phyloP scores from a whole-genome alignment of 2,888 invertebrate genomes.

The Gibbula magus region DNA sequence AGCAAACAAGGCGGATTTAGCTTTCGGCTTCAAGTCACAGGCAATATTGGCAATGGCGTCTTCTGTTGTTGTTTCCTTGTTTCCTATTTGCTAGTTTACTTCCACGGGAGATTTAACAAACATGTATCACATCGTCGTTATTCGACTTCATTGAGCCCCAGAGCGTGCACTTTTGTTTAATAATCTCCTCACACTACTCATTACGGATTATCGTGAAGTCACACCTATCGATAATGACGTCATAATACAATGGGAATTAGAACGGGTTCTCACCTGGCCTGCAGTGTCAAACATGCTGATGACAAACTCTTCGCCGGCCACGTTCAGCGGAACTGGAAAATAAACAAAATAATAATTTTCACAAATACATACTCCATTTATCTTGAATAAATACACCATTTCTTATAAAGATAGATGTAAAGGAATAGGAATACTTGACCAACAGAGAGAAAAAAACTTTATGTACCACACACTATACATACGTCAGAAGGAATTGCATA shows the following conservation, averaged over 20 bases:
- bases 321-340: conserved; percentile 50
- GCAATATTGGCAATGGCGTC: not conserved
- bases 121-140: not conserved
- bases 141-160: not conserved
- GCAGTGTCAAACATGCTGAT: conserved; percentile 66
- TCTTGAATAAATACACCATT: too few relatives aligned
- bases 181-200: not conserved
- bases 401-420: too few relatives aligned
- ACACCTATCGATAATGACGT: not conserved
- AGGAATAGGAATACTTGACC: too few relatives aligned
- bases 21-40: not conserved
- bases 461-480: too few relatives aligned
- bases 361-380: too few relatives aligned
- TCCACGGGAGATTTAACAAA: not conserved
- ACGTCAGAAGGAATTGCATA: too few relatives aligned
- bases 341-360: conserved; percentile 20
- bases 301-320: conserved; percentile 60
- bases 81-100: too few relatives aligned
- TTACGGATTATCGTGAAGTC: not conserved
- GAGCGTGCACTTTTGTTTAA: not conserved
- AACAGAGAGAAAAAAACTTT: too few relatives aligned
- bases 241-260: not conserved
- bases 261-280: conserved; percentile 49
- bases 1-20: not conserved
- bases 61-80: too few relatives aligned